phyloP scores from a whole-genome alignment of 1,140 invertebrate species.

The Drosophila watanabei region DNA sequence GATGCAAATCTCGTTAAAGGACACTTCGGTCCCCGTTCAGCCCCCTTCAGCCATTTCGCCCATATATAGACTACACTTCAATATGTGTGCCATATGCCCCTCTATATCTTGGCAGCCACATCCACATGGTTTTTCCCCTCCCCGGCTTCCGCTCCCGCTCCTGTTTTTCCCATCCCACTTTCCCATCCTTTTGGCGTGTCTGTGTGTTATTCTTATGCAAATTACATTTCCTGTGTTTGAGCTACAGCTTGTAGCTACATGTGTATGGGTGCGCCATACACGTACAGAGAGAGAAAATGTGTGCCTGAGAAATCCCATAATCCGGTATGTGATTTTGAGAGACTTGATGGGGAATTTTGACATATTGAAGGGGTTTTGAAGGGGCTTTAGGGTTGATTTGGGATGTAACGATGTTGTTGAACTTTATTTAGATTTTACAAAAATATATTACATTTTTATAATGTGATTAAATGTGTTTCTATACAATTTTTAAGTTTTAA shows the following conservation, averaged over 20 bases:
- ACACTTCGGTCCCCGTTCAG: slow-evolving; percentile 64
- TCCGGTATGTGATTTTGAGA: not conserved
- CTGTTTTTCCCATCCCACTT: slow-evolving; percentile 24
- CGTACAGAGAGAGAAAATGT: slow-evolving; percentile 9
- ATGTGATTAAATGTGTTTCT: not conserved
- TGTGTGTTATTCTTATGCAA: slow-evolving; percentile 82
- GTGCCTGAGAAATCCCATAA: not conserved
- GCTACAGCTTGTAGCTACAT: slow-evolving; percentile 80
- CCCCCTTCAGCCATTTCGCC: slow-evolving; percentile 14
- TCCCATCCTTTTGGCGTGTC: slow-evolving; percentile 34
- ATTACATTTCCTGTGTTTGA: slow-evolving; percentile 83
- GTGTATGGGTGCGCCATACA: slow-evolving; percentile 48
- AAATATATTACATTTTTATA: not conserved
- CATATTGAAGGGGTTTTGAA: not conserved
- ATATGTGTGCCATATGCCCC: slow-evolving; percentile 81
- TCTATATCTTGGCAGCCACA: slow-evolving; percentile 54
- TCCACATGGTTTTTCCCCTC: slow-evolving; percentile 22
- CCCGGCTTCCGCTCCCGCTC: not conserved
- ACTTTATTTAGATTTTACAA: not conserved
- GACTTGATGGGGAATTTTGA: not conserved
- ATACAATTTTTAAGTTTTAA: not conserved
- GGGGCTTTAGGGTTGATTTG: not conserved
- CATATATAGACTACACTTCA: slow-evolving; percentile 72
- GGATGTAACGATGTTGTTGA: not conserved
- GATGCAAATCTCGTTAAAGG: slow-evolving; percentile 83